Conservation (phyloP, 2,888 invertebrate genomes). For the Mesochorus sp. region DNA sequence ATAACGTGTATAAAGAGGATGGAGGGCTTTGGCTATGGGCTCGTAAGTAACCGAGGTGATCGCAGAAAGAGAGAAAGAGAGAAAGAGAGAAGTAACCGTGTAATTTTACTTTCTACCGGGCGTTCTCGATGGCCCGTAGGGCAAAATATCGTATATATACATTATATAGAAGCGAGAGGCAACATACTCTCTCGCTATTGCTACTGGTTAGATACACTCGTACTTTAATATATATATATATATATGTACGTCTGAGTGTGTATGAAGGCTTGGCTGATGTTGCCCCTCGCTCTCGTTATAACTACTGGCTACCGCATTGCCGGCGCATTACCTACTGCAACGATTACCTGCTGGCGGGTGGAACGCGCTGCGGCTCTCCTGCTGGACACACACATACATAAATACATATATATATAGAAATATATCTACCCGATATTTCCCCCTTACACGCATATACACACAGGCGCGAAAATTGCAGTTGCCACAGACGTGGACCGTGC, state of each 20-base stretch:
- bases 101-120: conserved; percentile 71
- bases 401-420: background rate
- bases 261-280: conserved; percentile 27
- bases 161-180: conserved; percentile 15
- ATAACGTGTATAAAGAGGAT: conserved; percentile 12
- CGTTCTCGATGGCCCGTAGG: conserved; percentile 65
- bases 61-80: too few relatives aligned
- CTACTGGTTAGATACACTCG: conserved; percentile 51
- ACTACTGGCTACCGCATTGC: conserved; percentile 57
- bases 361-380: conserved; percentile 28
- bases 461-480: conserved; percentile 41
- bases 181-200: conserved; percentile 53
- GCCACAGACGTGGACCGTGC: conserved; percentile 25
- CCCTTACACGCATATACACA: background rate
- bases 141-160: conserved; percentile 44
- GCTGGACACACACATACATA: conserved; percentile 9
- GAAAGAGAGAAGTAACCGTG: conserved; percentile 68
- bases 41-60: conserved; percentile 52
- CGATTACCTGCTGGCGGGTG: conserved; percentile 52
- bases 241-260: background rate
- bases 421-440: background rate
- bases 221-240: too few relatives aligned
- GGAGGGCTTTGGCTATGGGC: conserved; percentile 32
- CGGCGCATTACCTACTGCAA: conserved; percentile 55
- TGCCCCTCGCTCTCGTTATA: conserved; percentile 52